These are phyloP conservation scores for Myzus persicae DNA, from an alignment of 1,140 invertebrate species.

Conservation along the genomic window DNA sequence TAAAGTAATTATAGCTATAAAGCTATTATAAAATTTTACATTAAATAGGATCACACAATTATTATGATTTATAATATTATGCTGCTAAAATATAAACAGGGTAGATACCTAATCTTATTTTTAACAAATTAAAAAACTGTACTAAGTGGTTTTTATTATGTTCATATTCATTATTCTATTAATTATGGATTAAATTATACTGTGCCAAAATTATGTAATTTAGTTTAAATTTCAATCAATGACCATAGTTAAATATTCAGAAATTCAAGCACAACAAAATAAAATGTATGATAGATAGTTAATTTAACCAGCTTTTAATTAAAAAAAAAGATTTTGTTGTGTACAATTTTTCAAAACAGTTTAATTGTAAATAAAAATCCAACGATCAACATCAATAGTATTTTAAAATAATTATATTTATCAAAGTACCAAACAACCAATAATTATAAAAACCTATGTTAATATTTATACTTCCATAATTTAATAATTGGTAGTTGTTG, in stretches of 20 bases:
- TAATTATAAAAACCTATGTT: no score
- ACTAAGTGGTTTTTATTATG: neutral
- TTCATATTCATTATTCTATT: neutral
- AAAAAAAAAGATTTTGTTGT: neutral
- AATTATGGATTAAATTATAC: neutral
- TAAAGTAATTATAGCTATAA: neutral
- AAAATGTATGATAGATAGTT: neutral
- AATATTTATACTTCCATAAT: no score
- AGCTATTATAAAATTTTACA: neutral
- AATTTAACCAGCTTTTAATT: neutral
- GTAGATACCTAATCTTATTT: neutral
- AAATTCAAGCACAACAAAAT: neutral
- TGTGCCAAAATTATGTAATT: neutral
- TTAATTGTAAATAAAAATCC: neutral
- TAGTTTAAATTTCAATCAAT: neutral
- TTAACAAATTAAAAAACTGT: neutral
- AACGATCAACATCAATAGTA: no score
- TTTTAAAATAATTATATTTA: no score
- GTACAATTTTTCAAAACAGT: neutral
- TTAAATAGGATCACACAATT: neutral
- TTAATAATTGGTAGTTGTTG: no score
- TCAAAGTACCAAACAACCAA: no score
- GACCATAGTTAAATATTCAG: neutral
- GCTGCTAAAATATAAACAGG: neutral
- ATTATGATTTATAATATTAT: neutral